Percentiles rank a stretch among this genome's conserved stretches.
These are phyloP conservation scores for Mesoclemmys tuberculata DNA, from an alignment of 2,113 vertebrate species.

Conservation along the genomic window DNA sequence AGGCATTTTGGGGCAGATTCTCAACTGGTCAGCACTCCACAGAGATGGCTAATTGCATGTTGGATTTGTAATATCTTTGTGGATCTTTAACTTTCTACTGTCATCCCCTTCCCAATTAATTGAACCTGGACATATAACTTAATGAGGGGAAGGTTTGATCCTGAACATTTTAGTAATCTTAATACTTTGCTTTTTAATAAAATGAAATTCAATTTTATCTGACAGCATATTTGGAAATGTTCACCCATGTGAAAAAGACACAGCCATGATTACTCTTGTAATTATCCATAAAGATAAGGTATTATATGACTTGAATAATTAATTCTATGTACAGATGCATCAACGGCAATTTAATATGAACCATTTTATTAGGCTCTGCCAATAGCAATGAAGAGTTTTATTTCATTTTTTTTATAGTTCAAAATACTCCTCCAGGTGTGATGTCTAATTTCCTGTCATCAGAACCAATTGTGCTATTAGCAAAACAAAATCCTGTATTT, in stretches of 20 bases:
- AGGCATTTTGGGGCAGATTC: background rate
- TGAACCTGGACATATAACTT: background rate
- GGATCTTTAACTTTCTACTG: background rate
- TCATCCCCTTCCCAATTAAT: background rate
- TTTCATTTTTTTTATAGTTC: conserved; percentile 66
- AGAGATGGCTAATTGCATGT: background rate
- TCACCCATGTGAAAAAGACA: conserved; percentile 9
- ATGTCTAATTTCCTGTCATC: conserved; percentile 66
- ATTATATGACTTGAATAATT: conserved; percentile 64
- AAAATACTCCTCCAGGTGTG: conserved; percentile 52
- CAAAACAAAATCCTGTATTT: conserved; percentile 59
- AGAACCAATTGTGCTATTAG: conserved; percentile 56
- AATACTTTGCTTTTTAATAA: background rate
- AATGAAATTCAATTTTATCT: conserved; percentile 17
- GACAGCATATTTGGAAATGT: conserved; percentile 6
- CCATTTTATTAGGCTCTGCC: conserved; percentile 49
- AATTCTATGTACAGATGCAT: conserved; percentile 49
- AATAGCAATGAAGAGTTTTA: conserved; percentile 64
- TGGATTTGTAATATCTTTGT: background rate
- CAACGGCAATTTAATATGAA: conserved; percentile 62
- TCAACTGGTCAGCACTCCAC: background rate
- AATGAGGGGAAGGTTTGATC: background rate
- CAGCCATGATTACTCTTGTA: conserved; percentile 45
- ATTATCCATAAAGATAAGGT: conserved; percentile 58
- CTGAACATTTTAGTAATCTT: background rate